These are phyloP conservation scores for Homarus gammarus DNA, from an alignment of 2,888 invertebrate species.

Conservation along the genomic window DNA sequence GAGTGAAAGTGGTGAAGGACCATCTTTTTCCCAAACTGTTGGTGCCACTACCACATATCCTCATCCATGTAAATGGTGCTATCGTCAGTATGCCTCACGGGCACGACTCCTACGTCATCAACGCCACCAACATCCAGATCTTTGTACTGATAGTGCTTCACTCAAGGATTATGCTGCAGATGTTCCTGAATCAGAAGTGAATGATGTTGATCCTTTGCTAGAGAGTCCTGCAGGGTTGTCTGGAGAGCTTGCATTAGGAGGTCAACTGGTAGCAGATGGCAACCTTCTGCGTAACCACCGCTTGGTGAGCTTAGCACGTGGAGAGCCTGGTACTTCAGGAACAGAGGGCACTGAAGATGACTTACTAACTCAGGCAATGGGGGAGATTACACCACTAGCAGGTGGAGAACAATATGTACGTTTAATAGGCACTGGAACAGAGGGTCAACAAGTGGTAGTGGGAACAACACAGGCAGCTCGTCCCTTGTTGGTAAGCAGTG, in stretches of 20 bases:
- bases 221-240: slow-evolving; percentile 40
- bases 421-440: slow-evolving; percentile 32
- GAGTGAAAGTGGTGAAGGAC: slow-evolving; percentile 81
- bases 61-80: slow-evolving; percentile 86
- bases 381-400: slow-evolving; percentile 59
- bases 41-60: slow-evolving; percentile 81
- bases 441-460: slow-evolving; percentile 37
- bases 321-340: slow-evolving; percentile 25
- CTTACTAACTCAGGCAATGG: slow-evolving; percentile 65
- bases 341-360: slow-evolving; percentile 54
- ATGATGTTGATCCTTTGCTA: slow-evolving; percentile 38
- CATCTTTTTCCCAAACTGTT: slow-evolving; percentile 85
- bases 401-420: slow-evolving; percentile 51
- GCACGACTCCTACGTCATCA: slow-evolving; percentile 82
- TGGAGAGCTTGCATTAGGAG: slow-evolving; percentile 45
- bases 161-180: slow-evolving; percentile 44
- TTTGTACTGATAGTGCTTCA: slow-evolving; percentile 2
- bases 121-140: slow-evolving; percentile 79
- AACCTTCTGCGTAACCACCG: slow-evolving; percentile 36
- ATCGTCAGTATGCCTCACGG: slow-evolving; percentile 92
- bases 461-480: slow-evolving; percentile 31
- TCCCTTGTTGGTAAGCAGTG: slow-evolving; percentile 45
- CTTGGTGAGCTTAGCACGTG: slow-evolving; percentile 38
- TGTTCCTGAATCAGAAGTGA: slow-evolving; percentile 12
- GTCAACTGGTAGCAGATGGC: slow-evolving; percentile 45